A percentile compares a stretch with the other conserved stretches of the same genome.
These are phyloP conservation scores for Myanophis thanlyinensis DNA, from an alignment of 2,113 vertebrate genomes.

Conservation along the genomic window DNA sequence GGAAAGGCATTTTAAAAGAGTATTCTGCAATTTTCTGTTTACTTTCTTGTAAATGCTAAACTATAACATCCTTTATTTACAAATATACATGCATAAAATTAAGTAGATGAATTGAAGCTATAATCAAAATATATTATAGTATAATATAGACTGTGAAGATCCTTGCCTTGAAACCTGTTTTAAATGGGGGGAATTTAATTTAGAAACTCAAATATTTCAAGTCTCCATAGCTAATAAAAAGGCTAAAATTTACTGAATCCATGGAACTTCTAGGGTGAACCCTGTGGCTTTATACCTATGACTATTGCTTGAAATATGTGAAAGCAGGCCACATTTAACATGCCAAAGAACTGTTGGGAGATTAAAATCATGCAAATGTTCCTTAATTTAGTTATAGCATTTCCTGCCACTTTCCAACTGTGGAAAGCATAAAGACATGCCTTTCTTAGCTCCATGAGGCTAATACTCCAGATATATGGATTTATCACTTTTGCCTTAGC, in stretches of 20 bases:
- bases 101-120: neutral
- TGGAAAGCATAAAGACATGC: neutral
- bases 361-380: neutral
- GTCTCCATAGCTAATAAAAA: neutral
- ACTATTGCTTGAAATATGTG: neutral
- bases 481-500: neutral
- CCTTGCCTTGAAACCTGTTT: neutral
- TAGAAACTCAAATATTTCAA: neutral
- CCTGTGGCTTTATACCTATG: neutral
- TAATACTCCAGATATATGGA: neutral
- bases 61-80: neutral
- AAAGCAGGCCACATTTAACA: neutral
- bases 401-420: neutral
- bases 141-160: neutral
- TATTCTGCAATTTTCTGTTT: neutral
- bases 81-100: neutral
- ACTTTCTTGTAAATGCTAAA: neutral
- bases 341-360: neutral
- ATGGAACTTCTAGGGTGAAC: neutral
- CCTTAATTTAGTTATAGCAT: neutral
- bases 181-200: too few species aligned
- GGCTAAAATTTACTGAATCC: neutral
- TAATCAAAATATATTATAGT: neutral
- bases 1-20: neutral
- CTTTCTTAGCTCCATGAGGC: neutral